Base-by-base conservation (phyloP, 2,113 vertebrate genomes). In the Nothocercus nigrocapillus region DNA sequence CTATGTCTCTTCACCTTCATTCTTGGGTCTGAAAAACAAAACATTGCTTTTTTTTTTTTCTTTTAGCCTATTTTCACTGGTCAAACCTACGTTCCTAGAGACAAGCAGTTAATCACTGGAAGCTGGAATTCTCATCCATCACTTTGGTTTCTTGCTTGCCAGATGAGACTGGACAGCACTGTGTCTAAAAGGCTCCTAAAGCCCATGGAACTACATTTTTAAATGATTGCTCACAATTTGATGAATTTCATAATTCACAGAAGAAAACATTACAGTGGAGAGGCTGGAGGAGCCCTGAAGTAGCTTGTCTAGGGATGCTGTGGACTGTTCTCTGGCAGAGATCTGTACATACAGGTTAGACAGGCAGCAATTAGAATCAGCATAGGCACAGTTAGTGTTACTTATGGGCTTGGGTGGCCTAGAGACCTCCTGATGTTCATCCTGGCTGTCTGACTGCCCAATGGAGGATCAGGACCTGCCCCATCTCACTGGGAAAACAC, bases 401-500 rank as follows among this genome's bases (percentile, higher is more conserved):
- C n/a, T 7, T 63, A 1, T 1, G 45, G 30, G 4, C 54, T 64
- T 75, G 20, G 4, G 45, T 68, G 32, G 1, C 5, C 28, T 56
- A 22, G n/a, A 79, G 64, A 75, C 24, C n/a, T 89, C 15, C 36
- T 16, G 4, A 18, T 21, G 27, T 38, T 82, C 21, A 25, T 58
- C 38, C 6, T 7, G 30, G 54, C 20, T 38, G 66, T 86, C 61
- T 61, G 36, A 17, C n/a, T 6, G 3, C 28, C 11, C 4, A 4
- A 7, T 6, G 27, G 45, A 85, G 40, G 21, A 75, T 28, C 27
- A 82, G 40, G 28, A 8, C 17, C 56, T 70, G 16, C 45, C 34
- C 58, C 9, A 59, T 32, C 30, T 75, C 30, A 7, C 11, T 44
- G 12, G 53, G 28, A 36, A 56, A 51, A 45, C 18, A 36, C 12